These are phyloP conservation scores for Bombus turneri DNA, from an alignment of 1,140 invertebrate species.

Conservation along the genomic window DNA sequence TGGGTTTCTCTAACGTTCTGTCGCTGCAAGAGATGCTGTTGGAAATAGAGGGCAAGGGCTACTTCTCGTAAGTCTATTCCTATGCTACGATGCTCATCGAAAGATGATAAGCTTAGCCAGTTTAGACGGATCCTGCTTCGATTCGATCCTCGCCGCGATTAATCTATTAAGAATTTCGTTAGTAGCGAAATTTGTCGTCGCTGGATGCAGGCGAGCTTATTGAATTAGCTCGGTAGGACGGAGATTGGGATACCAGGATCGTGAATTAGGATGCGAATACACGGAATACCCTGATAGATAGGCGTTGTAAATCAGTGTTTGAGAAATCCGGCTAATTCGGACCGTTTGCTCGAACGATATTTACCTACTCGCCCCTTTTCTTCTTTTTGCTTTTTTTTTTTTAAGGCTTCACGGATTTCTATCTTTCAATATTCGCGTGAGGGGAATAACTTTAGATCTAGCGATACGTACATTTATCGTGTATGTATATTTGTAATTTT, in stretches of 20 bases:
- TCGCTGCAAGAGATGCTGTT: neutral
- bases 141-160: neutral
- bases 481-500: neutral
- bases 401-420: neutral
- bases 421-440: neutral
- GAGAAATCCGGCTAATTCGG: neutral
- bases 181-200: neutral
- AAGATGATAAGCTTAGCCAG: neutral
- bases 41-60: neutral
- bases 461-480: neutral
- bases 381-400: neutral
- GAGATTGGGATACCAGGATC: neutral
- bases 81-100: neutral
- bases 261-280: constrained; percentile 1
- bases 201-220: neutral
- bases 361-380: neutral
- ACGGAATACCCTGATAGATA: too few species aligned
- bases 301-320: neutral
- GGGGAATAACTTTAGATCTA: neutral
- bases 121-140: neutral
- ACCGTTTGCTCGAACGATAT: neutral
- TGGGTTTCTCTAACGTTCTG: neutral
- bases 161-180: neutral
- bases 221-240: neutral
- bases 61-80: constrained; percentile 19